Percentiles rank a stretch among this genome's conserved stretches.
phyloP scores from a whole-genome alignment of 2,797 vertebrate species.

The Botia kubotai region DNA sequence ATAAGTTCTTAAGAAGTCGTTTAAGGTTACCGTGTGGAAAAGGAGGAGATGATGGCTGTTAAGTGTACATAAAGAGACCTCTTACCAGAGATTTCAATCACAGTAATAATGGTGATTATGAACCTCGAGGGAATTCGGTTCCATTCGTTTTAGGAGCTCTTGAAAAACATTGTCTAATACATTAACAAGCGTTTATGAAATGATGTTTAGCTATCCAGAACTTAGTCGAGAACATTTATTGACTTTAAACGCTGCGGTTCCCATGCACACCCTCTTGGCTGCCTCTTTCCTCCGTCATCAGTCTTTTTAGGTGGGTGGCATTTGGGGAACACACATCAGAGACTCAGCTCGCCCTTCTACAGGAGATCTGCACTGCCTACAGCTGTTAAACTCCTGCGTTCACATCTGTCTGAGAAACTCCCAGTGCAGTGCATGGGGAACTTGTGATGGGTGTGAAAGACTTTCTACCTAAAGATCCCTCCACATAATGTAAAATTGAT shows the following conservation, averaged over 20 bases:
- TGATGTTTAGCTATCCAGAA: too few relatives aligned
- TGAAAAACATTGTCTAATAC: too few relatives aligned
- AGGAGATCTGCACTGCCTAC: neutral
- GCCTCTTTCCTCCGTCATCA: neutral
- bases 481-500: slow-evolving; percentile 12
- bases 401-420: slow-evolving; percentile 60
- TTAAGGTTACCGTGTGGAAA: too few relatives aligned
- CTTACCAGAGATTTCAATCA: neutral
- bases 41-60: too few relatives aligned
- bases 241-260: neutral
- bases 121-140: neutral
- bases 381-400: neutral
- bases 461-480: slow-evolving; percentile 1
- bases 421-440: slow-evolving; percentile 29
- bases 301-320: neutral
- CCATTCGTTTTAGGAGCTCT: too few relatives aligned
- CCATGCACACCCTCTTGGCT: neutral
- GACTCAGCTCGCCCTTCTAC: neutral
- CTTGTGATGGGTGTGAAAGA: slow-evolving; percentile 38
- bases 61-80: neutral
- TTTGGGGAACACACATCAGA: neutral
- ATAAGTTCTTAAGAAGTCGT: neutral
- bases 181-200: too few relatives aligned
- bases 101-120: neutral
- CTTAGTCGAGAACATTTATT: neutral